Evolutionary conservation across 2,888 invertebrate species (phyloP), one percentile per base, ranked within the genome.

Genomic region (Scaptomyza cyrtandrae): DNA sequence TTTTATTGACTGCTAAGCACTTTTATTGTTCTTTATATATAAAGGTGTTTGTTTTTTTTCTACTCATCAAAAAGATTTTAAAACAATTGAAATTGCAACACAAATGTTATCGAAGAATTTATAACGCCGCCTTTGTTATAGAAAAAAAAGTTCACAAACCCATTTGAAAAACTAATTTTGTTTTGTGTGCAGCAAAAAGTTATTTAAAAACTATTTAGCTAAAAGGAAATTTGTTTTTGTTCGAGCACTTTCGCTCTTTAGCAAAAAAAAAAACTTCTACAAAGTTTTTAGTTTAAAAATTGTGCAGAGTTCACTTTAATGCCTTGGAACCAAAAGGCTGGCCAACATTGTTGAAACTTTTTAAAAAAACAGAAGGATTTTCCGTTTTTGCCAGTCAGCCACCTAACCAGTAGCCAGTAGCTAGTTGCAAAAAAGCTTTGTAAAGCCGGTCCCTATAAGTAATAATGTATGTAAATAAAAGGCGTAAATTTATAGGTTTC

Each of bases 401-500:
- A 50, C 44, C 64, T 14, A 50, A 44, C 19, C 39, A 14, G 39
- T 7, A 39, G 14, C 39, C 19, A 7, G 48, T 60, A 24, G 24
- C 24, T 5, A 24, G 24, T 24, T 2, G 24, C 24, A 24, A 65
- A 76, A 58, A 66, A 66, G 71, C 65, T 67, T 62, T 33, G 10
- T 41, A 24, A 16, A 27, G 31, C 43, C 50, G 66, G 49, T 44
- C 63, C 73, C 73, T 64, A 63, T 82, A 77, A 39, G 39, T 39
- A 39, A 39, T 41, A 41, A 83, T 87, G 82, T 83, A 83, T 85
- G 83, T 88, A 88, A 87, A 88, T 83, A 88, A 77, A 85, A 82
- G 82, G 74, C 77, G 75, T 55, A 87, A 87, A 85, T 87, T 79
- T 83, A 83, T 83, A 86, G 86, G 83, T 68, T 83, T 87, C 83